Evolutionary conservation across 2,113 vertebrate genomes (phyloP), one percentile per base, ranked within the genome.

Genomic region (Oryzias woworae): DNA sequence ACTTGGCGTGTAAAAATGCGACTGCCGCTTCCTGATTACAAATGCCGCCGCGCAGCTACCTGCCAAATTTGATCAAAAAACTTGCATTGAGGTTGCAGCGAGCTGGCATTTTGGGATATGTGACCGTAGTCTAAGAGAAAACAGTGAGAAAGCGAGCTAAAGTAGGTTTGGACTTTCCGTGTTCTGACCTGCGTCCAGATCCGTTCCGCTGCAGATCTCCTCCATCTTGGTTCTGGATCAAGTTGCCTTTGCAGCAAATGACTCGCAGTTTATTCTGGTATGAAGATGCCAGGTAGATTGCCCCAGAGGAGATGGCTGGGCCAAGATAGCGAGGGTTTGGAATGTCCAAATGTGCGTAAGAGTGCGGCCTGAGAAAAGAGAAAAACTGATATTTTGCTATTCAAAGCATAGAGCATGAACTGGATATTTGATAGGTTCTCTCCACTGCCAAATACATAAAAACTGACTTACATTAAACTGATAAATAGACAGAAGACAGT

Each of bases 201-300:
- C 90, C 71, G 16, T 66, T 87, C 4, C 94, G 90, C 88, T 96
- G 95, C 65, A 94, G 92, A 45, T 98, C 96, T 0, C 90, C 93
- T 0, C 87, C 81, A 82, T 98, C 97, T 66, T 96, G 96, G 66
- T 94, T 95, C 79, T 97, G 96, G 62, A 95, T 92, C n/a, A 99
- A 91, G 73, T 98, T 99, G 62, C 97, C 97, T 71, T 99, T 99
- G 82, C 97, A 99, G 91, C 97, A 98, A 69, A 99, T 98, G 67
- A 99, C 94, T 62, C 97, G 87, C 52, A 98, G 77, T 80, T 99
- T 99, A 85, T 98, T 98, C 86, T 99, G 97, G 85, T 97, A 98
- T 26, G 97, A 98, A 2, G 97, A 99, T 4, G 96, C 97, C 91
- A 99, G 76, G 88, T 99, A 99, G 77, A 99, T 95, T 0, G 97